Evolutionary conservation across 2,888 invertebrate genomes (phyloP), one percentile per base, ranked within the genome.

Genomic region (Platerodrilus igneus): DNA sequence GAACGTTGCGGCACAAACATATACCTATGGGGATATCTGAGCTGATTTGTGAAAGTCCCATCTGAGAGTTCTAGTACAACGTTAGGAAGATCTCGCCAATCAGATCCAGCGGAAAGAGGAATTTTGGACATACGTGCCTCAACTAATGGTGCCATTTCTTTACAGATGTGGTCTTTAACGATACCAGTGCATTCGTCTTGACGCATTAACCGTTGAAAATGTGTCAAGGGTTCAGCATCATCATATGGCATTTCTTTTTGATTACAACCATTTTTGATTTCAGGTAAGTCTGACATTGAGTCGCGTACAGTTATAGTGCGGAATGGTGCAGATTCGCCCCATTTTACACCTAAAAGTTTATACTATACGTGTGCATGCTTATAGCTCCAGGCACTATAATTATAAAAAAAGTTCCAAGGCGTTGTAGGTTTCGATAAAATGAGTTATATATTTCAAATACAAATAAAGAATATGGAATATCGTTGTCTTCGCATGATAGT

Each of bases 21-120:
- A 44, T 58, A 77, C 77, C 72, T 75, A 71, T 67, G 75, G 62
- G 56, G 55, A 51, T 67, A 67, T 41, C 53, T 41, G 72, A 83
- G 65, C 63, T 76, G 75, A 40, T 76, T 77, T 1, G 78, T 69
- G 51, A 72, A 77, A 6, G 74, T 80, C 41, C 86, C 86, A 64
- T 89, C 86, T 2, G 75, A 75, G 13, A 90, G 69, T 18, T 75
- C 66, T 0, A 86, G 76, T 3, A 75, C 75, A 41, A 84, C 76
- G 58, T 91, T 91, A 1, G 91, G 90, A 14, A 91, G 69, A 64
- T 89, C 88, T 25, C 90, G 72, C 91, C 91, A 91, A 63, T 91
- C 90, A 0, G 86, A 81, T 1, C 87, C 89, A 0, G 81, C 77
- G 2, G 73, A 71, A 1, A 78, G 76, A 1, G 90, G 90, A 38